phyloP scores from a whole-genome alignment of 2,888 invertebrate genomes.

The Acronicta leporina region DNA sequence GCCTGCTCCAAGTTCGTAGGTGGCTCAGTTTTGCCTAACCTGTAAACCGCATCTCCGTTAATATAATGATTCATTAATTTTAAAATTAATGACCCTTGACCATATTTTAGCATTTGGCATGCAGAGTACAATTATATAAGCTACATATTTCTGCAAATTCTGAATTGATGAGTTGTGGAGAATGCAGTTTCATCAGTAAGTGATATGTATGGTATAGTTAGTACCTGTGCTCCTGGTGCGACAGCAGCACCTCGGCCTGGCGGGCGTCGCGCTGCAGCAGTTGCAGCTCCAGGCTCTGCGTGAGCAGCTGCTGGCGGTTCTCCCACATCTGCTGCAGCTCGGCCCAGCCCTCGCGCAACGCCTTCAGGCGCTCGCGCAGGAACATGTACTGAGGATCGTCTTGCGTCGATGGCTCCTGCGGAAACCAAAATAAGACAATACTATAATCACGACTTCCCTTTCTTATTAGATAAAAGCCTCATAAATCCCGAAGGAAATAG shows the following conservation, averaged over 20 bases:
- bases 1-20: conserved; percentile 98
- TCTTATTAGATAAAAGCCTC: too few relatives aligned
- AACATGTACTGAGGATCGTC: conserved; percentile 99
- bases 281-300: conserved; percentile 98
- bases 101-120: too few relatives aligned
- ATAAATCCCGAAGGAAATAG: too few relatives aligned
- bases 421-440: not conserved
- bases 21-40: conserved; percentile 98
- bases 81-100: too few relatives aligned
- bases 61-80: not conserved
- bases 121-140: not conserved
- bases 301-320: conserved; percentile 97
- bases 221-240: conserved; percentile 98
- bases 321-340: conserved; percentile 99
- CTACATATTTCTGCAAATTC: not conserved
- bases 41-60: conserved; percentile 45
- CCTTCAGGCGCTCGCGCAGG: conserved; percentile 98
- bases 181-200: not conserved
- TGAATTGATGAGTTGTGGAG: too few relatives aligned
- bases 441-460: too few relatives aligned
- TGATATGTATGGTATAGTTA: not conserved
- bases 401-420: conserved; percentile 94
- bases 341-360: conserved; percentile 99
- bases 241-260: conserved; percentile 98
- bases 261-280: conserved; percentile 98